Percentiles rank a stretch among this genome's conserved stretches.
Conservation (phyloP, 2,797 vertebrate species). For the Falco cherrug region DNA sequence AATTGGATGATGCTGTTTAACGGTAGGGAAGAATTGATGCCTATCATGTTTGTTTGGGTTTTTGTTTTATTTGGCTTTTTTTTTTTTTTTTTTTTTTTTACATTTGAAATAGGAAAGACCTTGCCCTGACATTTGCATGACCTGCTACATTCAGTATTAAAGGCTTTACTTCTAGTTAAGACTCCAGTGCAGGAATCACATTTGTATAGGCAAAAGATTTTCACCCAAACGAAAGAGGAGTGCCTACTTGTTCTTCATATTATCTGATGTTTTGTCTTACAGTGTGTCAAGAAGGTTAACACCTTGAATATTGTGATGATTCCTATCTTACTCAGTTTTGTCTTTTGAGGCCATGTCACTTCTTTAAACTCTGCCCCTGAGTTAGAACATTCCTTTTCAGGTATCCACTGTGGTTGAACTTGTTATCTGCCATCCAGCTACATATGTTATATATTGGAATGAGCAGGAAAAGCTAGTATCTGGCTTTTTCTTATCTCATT, state of each 20-base stretch:
- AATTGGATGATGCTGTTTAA: slow-evolving; percentile 9
- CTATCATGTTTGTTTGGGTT: background rate
- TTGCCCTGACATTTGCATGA: background rate
- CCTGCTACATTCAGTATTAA: background rate
- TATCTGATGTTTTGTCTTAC: background rate
- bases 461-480: background rate
- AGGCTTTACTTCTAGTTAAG: background rate
- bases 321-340: background rate
- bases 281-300: background rate
- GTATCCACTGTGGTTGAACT: background rate
- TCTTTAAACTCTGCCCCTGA: background rate
- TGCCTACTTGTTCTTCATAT: background rate
- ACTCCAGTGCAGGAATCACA: background rate
- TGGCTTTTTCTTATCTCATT: background rate
- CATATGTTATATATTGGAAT: background rate
- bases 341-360: background rate
- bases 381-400: background rate
- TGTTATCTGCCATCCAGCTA: background rate
- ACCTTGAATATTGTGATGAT: background rate
- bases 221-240: background rate
- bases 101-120: background rate
- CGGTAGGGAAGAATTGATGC: background rate
- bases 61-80: background rate
- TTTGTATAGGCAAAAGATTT: background rate
- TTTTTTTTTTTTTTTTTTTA: no score